Conservation (phyloP, 2,113 vertebrate genomes). For the Ammodytes marinus region DNA sequence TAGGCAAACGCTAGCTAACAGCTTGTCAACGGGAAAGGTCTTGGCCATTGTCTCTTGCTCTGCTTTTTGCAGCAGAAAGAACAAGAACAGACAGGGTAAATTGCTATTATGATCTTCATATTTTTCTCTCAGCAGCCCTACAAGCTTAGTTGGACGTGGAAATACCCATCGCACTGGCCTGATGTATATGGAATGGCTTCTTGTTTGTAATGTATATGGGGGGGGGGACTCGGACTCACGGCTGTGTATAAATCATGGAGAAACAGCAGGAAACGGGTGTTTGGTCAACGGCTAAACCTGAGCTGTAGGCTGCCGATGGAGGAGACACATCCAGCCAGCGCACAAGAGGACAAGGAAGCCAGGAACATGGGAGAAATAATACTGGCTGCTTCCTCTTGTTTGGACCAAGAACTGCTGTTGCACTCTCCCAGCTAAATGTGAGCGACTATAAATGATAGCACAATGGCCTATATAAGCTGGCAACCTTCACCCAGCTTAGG, state of each 20-base stretch:
- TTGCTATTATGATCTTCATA: slow-evolving; percentile 40
- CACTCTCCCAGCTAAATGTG: slow-evolving; percentile 7
- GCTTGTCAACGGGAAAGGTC: slow-evolving; percentile 72
- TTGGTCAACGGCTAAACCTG: slow-evolving; percentile 66
- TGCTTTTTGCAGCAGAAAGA: slow-evolving; percentile 53
- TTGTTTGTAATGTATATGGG: slow-evolving; percentile 53
- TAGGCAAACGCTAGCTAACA: slow-evolving; percentile 66
- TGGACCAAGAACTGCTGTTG: slow-evolving; percentile 48
- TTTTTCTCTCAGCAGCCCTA: neutral
- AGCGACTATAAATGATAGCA: slow-evolving; percentile 43
- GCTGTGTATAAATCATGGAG: slow-evolving; percentile 61
- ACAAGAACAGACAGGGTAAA: slow-evolving; percentile 36
- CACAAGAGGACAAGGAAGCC: slow-evolving; percentile 28
- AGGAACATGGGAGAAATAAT: slow-evolving; percentile 52
- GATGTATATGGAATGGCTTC: slow-evolving; percentile 33
- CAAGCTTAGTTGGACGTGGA: slow-evolving; percentile 22
- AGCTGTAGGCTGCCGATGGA: slow-evolving; percentile 44
- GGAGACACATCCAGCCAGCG: slow-evolving; percentile 40
- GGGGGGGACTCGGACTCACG: neutral
- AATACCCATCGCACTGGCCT: slow-evolving; percentile 1
- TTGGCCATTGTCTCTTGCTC: slow-evolving; percentile 47
- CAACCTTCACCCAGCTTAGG: neutral
- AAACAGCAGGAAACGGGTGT: slow-evolving; percentile 66
- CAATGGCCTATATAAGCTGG: slow-evolving; percentile 29
- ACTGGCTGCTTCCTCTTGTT: slow-evolving; percentile 55